Evolutionary conservation across 2,113 vertebrate species (phyloP).

Genomic region (Gymnarchus niloticus): DNA sequence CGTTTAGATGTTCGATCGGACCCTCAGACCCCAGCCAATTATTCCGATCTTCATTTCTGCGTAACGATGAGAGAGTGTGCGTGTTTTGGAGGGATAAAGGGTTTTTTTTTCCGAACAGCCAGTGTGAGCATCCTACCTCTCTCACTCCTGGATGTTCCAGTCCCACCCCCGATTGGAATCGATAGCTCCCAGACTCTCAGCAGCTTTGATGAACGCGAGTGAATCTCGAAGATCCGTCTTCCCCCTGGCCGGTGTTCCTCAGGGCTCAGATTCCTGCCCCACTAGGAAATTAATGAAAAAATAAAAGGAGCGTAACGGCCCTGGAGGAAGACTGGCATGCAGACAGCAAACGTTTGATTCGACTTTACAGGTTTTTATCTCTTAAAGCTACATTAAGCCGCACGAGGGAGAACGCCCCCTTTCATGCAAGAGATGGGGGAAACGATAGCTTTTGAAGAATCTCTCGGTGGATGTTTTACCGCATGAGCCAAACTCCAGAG

Average conservation of each 20-base stretch:
- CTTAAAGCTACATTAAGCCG: background rate
- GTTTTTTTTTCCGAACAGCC: too few species aligned
- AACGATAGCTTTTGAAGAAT: conserved; percentile 30
- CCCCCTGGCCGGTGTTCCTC: conserved; percentile 23
- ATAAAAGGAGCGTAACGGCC: background rate
- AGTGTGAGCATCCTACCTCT: background rate
- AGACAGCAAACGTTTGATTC: conserved; percentile 41
- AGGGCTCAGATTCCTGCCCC: conserved; percentile 32
- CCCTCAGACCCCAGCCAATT: background rate
- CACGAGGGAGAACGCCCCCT: conserved; percentile 10
- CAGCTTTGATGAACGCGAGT: conserved; percentile 25
- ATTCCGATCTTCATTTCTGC: background rate
- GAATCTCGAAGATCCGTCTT: conserved; percentile 29
- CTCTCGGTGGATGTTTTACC: background rate
- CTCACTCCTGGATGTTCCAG: background rate
- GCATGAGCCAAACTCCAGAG: background rate
- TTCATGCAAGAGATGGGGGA: conserved; percentile 49
- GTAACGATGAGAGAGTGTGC: too few species aligned
- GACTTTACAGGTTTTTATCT: conserved; percentile 20
- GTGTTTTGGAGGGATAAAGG: too few species aligned
- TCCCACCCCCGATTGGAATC: background rate
- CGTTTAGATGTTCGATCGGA: background rate
- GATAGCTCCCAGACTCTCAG: conserved; percentile 7
- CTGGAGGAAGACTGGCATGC: conserved; percentile 45
- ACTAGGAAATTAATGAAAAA: conserved; percentile 48